Percentiles rank a stretch among this genome's conserved stretches.
phyloP scores from a whole-genome alignment of 2,888 invertebrate genomes.

The Cheilosia pagana region DNA sequence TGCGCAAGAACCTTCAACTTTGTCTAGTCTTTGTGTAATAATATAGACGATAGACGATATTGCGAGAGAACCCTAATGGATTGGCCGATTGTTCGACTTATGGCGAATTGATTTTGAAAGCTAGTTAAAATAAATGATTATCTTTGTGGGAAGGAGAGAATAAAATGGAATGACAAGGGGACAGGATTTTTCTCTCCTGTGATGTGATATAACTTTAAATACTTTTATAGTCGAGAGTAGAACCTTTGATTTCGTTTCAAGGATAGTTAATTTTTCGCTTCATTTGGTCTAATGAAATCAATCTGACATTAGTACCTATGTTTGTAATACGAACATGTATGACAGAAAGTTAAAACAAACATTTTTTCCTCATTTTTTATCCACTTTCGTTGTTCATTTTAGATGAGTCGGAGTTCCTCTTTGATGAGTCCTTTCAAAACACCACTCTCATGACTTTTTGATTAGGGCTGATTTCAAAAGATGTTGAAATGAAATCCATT shows the following conservation, averaged over 20 bases:
- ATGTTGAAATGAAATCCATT: too few species aligned
- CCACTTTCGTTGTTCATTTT: not conserved
- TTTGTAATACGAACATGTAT: not conserved
- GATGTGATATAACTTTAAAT: not conserved
- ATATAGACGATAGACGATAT: too few species aligned
- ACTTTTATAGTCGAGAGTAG: conserved; percentile 8
- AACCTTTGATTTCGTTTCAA: not conserved
- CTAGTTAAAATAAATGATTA: conserved; percentile 64
- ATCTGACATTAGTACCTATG: not conserved
- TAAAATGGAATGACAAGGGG: conserved; percentile 33
- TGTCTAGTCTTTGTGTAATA: conserved; percentile 4
- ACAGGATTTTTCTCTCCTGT: not conserved
- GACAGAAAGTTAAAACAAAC: not conserved
- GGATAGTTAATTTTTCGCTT: conserved; percentile 58
- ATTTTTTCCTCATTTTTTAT: not conserved
- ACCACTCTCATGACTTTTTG: not conserved
- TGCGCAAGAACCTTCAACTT: not conserved
- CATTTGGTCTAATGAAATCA: conserved; percentile 29
- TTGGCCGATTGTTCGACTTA: conserved; percentile 9
- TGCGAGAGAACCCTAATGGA: conserved; percentile 3
- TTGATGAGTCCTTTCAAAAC: not conserved
- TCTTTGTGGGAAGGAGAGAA: conserved; percentile 8
- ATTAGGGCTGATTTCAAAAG: not conserved
- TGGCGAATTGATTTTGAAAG: conserved; percentile 47
- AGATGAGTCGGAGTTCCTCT: not conserved